phyloP scores from a whole-genome alignment of 2,113 vertebrate species.

The Myotis davidii region DNA sequence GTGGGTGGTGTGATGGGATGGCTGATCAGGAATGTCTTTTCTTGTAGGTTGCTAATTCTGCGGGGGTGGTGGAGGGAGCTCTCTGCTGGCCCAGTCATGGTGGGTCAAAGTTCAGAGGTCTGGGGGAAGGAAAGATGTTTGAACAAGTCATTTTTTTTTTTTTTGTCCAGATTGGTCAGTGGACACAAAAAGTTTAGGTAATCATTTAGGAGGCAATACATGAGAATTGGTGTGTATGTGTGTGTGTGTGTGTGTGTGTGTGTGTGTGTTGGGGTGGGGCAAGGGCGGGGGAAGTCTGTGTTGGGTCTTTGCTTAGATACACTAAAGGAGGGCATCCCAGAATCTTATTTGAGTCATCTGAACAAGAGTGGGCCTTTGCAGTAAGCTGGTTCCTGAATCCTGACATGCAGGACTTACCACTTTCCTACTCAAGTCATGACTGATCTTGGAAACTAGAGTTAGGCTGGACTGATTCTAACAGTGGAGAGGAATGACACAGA shows the following conservation, averaged over 20 bases:
- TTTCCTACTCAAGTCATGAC: rapidly evolving
- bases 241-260: too few species aligned
- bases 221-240: too few species aligned
- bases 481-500: too few species aligned
- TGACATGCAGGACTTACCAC: rapidly evolving
- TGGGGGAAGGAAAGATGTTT: not conserved
- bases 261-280: too few species aligned
- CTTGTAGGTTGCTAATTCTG: not conserved
- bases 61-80: rapidly evolving
- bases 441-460: too few species aligned
- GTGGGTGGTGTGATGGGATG: rapidly evolving
- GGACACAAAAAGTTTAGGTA: not conserved
- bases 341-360: too few species aligned
- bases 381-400: not conserved
- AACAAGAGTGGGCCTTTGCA: not conserved
- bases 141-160: too few species aligned
- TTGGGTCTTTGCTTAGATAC: too few species aligned
- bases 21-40: rapidly evolving
- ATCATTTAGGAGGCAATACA: not conserved
- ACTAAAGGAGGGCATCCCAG: too few species aligned
- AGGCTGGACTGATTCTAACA: too few species aligned
- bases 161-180: not conserved
- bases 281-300: not conserved
- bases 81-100: not conserved
- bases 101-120: not conserved